These are phyloP conservation scores for Forbesichthys agassizii DNA, from an alignment of 2,113 vertebrate species.

Conservation along the genomic window DNA sequence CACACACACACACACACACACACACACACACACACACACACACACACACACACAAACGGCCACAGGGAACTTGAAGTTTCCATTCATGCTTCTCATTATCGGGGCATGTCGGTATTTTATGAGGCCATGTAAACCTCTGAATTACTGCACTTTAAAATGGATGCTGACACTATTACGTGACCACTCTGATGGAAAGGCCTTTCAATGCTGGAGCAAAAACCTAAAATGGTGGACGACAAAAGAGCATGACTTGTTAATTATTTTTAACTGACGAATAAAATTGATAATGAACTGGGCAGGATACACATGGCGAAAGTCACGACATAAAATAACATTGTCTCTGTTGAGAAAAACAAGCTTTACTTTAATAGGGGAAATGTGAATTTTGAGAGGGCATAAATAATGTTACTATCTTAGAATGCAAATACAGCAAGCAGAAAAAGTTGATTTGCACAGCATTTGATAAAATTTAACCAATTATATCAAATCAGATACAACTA, in stretches of 20 bases:
- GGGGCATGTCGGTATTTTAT: constrained; percentile 78
- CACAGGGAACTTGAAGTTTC: constrained; percentile 73
- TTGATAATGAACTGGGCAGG: constrained; percentile 75
- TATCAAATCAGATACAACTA: background rate
- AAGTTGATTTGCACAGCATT: background rate
- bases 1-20: constrained; percentile 36
- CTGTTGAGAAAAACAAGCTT: constrained; percentile 40
- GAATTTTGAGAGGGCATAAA: constrained; percentile 3
- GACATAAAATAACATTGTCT: constrained; percentile 53
- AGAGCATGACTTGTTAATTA: constrained; percentile 80
- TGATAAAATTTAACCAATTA: constrained; percentile 15
- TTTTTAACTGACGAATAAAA: constrained; percentile 81
- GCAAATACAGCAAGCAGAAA: constrained; percentile 5
- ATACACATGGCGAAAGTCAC: constrained; percentile 61
- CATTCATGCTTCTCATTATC: constrained; percentile 78
- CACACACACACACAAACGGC: constrained; percentile 45
- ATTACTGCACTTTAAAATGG: constrained; percentile 82
- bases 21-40: background rate
- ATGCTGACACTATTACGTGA: constrained; percentile 79
- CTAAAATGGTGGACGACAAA: constrained; percentile 76
- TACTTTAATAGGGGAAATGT: constrained; percentile 26
- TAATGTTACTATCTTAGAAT: background rate
- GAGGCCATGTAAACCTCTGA: constrained; percentile 79
- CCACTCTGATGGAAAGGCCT: constrained; percentile 70
- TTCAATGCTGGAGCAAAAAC: constrained; percentile 69